These are phyloP conservation scores for Clarias fuscus DNA, from an alignment of 2,797 vertebrate genomes.

Conservation along the genomic window DNA sequence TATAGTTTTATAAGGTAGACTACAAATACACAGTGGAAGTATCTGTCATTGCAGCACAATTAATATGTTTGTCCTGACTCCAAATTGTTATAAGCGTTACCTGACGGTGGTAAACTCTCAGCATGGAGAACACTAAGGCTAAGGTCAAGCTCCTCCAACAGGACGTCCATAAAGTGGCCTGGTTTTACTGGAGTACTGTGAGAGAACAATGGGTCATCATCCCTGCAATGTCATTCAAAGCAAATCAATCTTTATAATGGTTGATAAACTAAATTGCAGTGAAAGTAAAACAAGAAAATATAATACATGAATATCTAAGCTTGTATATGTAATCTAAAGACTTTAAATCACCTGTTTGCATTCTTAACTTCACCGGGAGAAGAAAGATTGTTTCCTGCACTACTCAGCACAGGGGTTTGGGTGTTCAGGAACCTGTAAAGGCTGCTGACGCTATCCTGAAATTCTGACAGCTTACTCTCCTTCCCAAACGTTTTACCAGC, in stretches of 20 bases:
- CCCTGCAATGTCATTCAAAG: constrained; percentile 64
- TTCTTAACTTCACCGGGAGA: constrained; percentile 25
- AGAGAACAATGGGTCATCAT: constrained; percentile 62
- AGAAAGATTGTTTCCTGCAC: constrained; percentile 58
- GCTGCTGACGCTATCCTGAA: constrained; percentile 80
- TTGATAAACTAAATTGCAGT: not conserved
- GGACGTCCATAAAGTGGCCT: constrained; percentile 66
- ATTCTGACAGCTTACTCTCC: constrained; percentile 67
- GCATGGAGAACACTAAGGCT: constrained; percentile 72
- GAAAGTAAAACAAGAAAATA: not conserved
- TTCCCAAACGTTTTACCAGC: constrained; percentile 72
- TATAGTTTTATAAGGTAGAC: not conserved
- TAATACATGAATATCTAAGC: not conserved
- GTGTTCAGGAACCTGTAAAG: constrained; percentile 77
- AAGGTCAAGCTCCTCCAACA: constrained; percentile 76
- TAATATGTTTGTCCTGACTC: not conserved
- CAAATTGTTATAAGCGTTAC: constrained; percentile 67
- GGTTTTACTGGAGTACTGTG: constrained; percentile 55
- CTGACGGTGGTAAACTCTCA: constrained; percentile 72
- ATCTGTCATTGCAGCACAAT: not conserved
- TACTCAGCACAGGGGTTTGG: constrained; percentile 53
- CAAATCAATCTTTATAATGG: not conserved
- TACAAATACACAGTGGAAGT: not conserved
- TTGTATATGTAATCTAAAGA: not conserved
- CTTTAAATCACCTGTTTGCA: constrained; percentile 38